Evolutionary conservation across 2,888 invertebrate species (phyloP).

Genomic region (Vannuccia rotundouncinata): DNA sequence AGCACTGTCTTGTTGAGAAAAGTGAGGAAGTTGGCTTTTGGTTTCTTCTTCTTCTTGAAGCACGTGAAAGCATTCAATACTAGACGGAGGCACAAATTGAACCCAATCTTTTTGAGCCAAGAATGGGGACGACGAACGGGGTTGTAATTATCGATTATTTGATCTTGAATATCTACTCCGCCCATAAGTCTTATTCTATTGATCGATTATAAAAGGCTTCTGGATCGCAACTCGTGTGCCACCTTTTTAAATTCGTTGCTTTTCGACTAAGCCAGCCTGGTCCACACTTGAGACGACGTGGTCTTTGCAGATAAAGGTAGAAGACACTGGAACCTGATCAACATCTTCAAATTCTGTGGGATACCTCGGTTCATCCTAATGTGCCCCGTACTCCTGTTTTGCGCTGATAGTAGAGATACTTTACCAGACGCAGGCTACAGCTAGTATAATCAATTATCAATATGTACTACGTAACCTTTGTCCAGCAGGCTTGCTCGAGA

Average conservation of each 20-base stretch:
- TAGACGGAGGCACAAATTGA: conserved; percentile 19
- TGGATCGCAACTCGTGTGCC: conserved; percentile 7
- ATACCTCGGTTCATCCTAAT: conserved; percentile 28
- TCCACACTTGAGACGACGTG: conserved; percentile 28
- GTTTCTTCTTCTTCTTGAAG: conserved; percentile 25
- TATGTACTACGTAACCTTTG: conserved; percentile 30
- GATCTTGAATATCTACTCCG: conserved; percentile 31
- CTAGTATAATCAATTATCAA: conserved; percentile 28
- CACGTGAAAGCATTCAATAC: conserved; percentile 29
- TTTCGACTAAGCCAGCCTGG: conserved; percentile 25
- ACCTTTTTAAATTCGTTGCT: conserved; percentile 27
- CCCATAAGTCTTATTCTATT: conserved; percentile 27
- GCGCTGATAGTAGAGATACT: conserved; percentile 18
- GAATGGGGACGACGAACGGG: conserved; percentile 25
- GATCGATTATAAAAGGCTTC: conserved; percentile 29
- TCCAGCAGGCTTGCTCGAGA: conserved; percentile 18
- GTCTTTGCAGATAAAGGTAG: conserved; percentile 24
- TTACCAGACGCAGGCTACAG: conserved; percentile 26
- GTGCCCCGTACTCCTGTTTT: conserved; percentile 30
- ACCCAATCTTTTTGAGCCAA: conserved; percentile 25
- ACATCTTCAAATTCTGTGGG: conserved; percentile 29
- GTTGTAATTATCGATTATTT: conserved; percentile 29
- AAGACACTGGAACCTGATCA: conserved; percentile 4
- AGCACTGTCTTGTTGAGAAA: conserved; percentile 31
- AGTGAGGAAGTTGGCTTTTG: conserved; percentile 27